These are phyloP conservation scores for Bombus fervidus DNA, from an alignment of 1,140 invertebrate genomes.

Conservation along the genomic window DNA sequence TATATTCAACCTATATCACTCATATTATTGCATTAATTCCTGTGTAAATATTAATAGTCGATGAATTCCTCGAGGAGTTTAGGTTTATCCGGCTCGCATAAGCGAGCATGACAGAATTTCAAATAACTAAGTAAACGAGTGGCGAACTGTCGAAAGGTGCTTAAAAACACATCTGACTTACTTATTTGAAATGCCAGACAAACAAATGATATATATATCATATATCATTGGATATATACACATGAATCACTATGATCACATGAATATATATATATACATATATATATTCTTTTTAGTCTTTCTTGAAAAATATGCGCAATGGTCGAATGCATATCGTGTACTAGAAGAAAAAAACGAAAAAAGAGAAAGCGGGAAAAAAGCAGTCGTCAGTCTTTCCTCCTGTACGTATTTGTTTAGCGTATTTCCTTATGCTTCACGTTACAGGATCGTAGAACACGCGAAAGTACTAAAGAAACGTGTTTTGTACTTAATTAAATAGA, in stretches of 20 bases:
- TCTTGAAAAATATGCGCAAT: slow-evolving; percentile 23
- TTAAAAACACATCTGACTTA: slow-evolving; percentile 61
- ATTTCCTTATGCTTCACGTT: slow-evolving; percentile 64
- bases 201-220: slow-evolving; percentile 15
- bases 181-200: slow-evolving; percentile 56
- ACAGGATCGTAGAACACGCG: slow-evolving; percentile 63
- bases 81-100: slow-evolving; percentile 43
- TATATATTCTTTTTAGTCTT: slow-evolving; percentile 36
- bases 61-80: slow-evolving; percentile 41
- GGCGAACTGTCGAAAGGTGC: slow-evolving; percentile 42
- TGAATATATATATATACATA: not conserved
- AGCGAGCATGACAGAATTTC: slow-evolving; percentile 26
- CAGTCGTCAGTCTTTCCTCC: slow-evolving; percentile 39
- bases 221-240: not conserved
- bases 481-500: slow-evolving; percentile 80
- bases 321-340: slow-evolving; percentile 26
- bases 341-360: not conserved
- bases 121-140: slow-evolving; percentile 52
- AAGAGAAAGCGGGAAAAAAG: not conserved
- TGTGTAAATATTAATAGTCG: slow-evolving; percentile 76
- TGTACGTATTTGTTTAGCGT: slow-evolving; percentile 60
- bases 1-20: slow-evolving; percentile 70
- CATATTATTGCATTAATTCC: slow-evolving; percentile 68
- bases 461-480: slow-evolving; percentile 70
- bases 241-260: not conserved